Evolutionary conservation across 2,113 vertebrate species (phyloP).

Genomic region (Ailurus styani): DNA sequence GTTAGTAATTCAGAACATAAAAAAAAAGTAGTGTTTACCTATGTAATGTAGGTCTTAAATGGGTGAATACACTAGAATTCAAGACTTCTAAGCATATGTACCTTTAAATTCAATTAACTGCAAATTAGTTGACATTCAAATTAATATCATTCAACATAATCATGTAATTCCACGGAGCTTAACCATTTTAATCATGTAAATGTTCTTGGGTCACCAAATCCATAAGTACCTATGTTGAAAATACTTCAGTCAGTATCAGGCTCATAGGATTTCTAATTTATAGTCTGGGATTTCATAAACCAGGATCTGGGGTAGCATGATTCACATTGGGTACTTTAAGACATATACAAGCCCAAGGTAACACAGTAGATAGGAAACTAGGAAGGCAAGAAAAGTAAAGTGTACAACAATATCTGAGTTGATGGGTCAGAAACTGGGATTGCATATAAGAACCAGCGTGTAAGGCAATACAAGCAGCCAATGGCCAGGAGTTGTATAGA

Average conservation of each 20-base stretch:
- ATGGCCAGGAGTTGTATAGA: background rate
- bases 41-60: background rate
- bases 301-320: background rate
- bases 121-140: background rate
- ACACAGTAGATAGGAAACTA: background rate
- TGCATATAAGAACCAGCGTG: background rate
- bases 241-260: background rate
- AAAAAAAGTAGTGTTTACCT: background rate
- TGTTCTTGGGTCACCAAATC: background rate
- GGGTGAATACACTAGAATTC: background rate
- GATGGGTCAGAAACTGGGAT: background rate
- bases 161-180: background rate
- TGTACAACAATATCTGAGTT: background rate
- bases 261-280: background rate
- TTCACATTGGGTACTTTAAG: background rate
- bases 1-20: background rate
- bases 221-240: background rate
- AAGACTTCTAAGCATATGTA: background rate
- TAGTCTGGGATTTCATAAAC: background rate
- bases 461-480: background rate
- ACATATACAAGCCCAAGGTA: background rate
- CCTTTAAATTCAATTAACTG: background rate
- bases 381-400: background rate
- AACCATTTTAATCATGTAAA: background rate
- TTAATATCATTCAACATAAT: background rate